Evolutionary conservation across 2,113 vertebrate species (phyloP), one percentile per base, ranked within the genome.

Genomic region (Aix galericulata): DNA sequence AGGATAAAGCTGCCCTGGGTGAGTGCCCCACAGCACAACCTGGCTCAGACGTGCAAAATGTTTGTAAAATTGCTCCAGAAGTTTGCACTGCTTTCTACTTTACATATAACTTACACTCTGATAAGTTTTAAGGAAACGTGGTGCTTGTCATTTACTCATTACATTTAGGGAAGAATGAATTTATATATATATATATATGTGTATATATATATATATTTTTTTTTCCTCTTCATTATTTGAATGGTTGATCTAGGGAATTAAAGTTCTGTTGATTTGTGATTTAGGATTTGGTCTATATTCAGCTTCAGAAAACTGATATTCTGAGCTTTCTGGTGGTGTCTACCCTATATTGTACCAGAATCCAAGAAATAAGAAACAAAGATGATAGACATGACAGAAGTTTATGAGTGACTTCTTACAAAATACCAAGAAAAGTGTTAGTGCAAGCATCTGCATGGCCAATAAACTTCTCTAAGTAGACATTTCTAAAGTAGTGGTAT

Each of bases 361-460:
- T 17, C 17, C 56, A 66, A 95, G 82, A 95, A 95, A 93, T 52
- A 89, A 67, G 85, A 94, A 42, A 64, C 84, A 75, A 89, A 76
- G 75, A 82, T 86, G 94, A 88, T 21, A 91, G 64, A 91, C 42
- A 22, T 59, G 76, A 94, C 73, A 88, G 75, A 68, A 90, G 72
- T 83, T 95, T 96, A 95, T 0, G 1, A 88, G n/a, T 2, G 14
- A 75, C 63, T 94, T 91, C 89, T 88, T 34, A 32, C 68, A 86
- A 81, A 79, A 50, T 56, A 86, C 4, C 75, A 86, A 86, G 91
- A 80, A 34, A 78, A 60, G 62, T 91, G 50, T 71, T 91, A 83
- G 52, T 90, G 72, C 75, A 82, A 95, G 71, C 0, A 1, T 75
- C 73, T 88, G 32, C 79, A 86, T 38, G 88, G 82, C 20, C 85